A percentile compares a stretch with the other conserved stretches of the same genome.
Conservation (phyloP, 1,140 invertebrate species). For the Oreohelix idahoensis region DNA sequence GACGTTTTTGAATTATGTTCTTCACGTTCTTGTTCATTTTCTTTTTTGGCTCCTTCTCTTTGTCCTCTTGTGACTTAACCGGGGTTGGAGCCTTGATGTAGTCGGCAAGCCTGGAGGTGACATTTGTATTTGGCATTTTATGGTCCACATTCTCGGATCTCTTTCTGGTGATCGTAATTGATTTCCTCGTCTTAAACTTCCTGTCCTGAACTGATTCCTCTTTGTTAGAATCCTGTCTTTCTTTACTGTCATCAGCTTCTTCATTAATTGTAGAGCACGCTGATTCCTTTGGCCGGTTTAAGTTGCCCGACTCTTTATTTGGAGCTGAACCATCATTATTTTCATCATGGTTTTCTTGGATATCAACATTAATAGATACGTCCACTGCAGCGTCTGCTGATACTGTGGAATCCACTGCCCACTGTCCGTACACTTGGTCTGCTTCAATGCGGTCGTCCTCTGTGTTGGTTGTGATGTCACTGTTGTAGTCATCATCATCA, state of each 20-base stretch:
- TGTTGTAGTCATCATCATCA: slow-evolving; percentile 32
- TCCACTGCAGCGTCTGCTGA: not conserved
- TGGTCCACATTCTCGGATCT: slow-evolving; percentile 57
- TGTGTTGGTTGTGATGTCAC: slow-evolving; percentile 9
- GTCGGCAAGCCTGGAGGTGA: slow-evolving; percentile 61
- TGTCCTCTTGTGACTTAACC: slow-evolving; percentile 56
- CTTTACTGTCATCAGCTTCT: not conserved
- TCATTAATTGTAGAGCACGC: not conserved
- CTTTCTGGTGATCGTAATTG: slow-evolving; percentile 46
- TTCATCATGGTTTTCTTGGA: too few relatives aligned
- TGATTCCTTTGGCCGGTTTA: not conserved
- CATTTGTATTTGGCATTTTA: slow-evolving; percentile 70
- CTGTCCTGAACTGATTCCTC: slow-evolving; percentile 24
- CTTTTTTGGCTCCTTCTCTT: slow-evolving; percentile 56
- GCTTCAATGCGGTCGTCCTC: slow-evolving; percentile 57
- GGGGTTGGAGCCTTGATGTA: slow-evolving; percentile 64
- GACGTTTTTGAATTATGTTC: slow-evolving; percentile 27
- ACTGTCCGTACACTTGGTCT: slow-evolving; percentile 45
- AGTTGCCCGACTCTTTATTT: too few relatives aligned
- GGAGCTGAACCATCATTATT: too few relatives aligned
- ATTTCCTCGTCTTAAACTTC: slow-evolving; percentile 48
- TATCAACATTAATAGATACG: not conserved
- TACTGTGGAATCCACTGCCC: not conserved
- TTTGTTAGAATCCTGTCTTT: not conserved
- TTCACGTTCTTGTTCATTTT: slow-evolving; percentile 46